Evolutionary conservation across 2,113 vertebrate genomes (phyloP).

Genomic region (Elaphurus davidianus): DNA sequence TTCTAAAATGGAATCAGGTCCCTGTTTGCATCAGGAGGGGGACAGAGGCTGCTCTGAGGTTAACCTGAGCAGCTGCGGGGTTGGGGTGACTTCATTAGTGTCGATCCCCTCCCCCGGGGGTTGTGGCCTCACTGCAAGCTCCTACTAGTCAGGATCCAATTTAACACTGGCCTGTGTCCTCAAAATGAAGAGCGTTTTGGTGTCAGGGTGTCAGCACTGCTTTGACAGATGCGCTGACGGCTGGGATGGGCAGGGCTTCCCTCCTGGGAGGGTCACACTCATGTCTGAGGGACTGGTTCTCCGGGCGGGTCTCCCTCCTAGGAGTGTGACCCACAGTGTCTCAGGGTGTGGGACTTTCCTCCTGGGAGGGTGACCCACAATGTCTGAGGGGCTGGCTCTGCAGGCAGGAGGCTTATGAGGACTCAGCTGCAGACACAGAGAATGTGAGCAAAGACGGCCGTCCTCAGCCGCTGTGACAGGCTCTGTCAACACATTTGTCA

Average conservation of each 20-base stretch:
- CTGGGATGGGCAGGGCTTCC: too few relatives aligned
- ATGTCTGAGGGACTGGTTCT: background rate
- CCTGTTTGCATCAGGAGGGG: background rate
- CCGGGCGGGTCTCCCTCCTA: background rate
- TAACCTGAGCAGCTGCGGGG: background rate
- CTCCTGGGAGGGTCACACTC: rapidly evolving
- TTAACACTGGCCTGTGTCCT: background rate
- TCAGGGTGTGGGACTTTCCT: background rate
- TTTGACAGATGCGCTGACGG: background rate
- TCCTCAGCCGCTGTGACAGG: background rate
- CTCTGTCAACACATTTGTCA: background rate
- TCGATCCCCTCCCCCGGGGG: background rate
- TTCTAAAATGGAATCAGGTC: background rate
- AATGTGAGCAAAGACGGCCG: rapidly evolving
- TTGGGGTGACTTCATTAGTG: background rate
- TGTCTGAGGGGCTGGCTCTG: background rate
- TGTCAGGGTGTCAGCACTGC: rapidly evolving
- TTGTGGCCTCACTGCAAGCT: rapidly evolving
- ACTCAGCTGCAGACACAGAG: background rate
- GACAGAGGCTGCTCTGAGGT: background rate
- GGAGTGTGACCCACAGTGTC: background rate
- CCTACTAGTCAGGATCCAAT: rapidly evolving
- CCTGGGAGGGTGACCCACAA: rapidly evolving
- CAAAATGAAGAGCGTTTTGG: background rate
- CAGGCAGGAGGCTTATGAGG: background rate